Percentiles rank a stretch among this genome's conserved stretches.
Conservation (phyloP, 2,888 invertebrate genomes). For the Seira sanloemensis region DNA sequence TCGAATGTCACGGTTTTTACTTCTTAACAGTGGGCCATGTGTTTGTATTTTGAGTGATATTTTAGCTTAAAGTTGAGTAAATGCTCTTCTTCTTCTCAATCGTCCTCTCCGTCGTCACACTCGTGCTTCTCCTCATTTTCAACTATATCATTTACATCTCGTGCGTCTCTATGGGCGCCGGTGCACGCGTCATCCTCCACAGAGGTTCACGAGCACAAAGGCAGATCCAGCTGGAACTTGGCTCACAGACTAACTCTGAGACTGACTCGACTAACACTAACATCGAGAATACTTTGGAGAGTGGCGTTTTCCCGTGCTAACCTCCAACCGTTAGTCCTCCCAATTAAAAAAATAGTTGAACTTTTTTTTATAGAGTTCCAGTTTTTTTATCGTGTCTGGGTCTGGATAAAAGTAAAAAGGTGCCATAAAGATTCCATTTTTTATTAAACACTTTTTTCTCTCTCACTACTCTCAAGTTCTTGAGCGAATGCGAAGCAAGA, state of each 20-base stretch:
- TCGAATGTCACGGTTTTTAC: neutral
- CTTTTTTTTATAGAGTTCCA: no score
- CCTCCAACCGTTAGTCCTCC: no score
- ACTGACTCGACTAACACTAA: neutral
- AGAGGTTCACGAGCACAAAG: no score
- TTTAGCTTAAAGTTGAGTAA: no score
- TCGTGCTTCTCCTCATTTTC: neutral
- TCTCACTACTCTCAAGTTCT: neutral
- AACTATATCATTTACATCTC: conserved; percentile 13
- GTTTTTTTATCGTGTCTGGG: no score
- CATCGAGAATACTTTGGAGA: neutral
- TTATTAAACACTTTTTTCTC: conserved; percentile 7
- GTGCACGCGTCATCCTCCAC: neutral
- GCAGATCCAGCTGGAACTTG: neutral
- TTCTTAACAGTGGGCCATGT: neutral
- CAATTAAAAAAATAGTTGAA: no score
- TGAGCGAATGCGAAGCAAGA: neutral
- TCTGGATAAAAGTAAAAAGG: no score
- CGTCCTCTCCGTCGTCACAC: conserved; percentile 6
- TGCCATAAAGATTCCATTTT: conserved; percentile 10
- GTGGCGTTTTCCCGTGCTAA: conserved; percentile 8
- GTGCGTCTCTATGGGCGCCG: neutral
- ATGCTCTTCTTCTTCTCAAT: neutral
- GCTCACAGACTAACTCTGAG: neutral
- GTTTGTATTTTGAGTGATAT: no score